Base-by-base conservation (phyloP, 2,113 vertebrate genomes). In the Chinchilla lanigera region DNA sequence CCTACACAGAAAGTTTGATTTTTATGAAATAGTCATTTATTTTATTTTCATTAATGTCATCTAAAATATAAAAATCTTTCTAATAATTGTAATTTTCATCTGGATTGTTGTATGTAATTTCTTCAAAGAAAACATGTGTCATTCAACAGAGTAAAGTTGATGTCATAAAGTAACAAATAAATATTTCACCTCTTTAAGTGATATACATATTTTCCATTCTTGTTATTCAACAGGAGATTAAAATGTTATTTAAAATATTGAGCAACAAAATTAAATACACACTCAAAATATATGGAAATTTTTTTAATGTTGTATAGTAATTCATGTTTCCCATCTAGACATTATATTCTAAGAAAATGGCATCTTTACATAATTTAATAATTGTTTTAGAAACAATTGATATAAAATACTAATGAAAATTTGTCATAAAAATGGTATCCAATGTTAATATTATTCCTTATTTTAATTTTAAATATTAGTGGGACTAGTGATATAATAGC, bases 81-180 rank as follows among this genome's bases (percentile, higher is more conserved):
- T 41, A 77, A 41, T 75, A 3, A 5, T 44, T 28, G 7, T 24
- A 28, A 77, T 77, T 77, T 44, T 28, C 41, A 13, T 77, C 2
- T 47, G 28, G 1, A 77, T 28, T 47, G 44, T 77, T 77, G 24
- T 28, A 77, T 30, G 12, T 44, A 16, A 77, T 47, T 12, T 28
- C 41, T 28, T 47, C n/a, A 44, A 44, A 44, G 12, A 47, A 77
- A 47, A 28, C 13, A 28, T 77, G n/a, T 71, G 7, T 38, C 67
- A 71, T 38, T 16, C 94, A 86, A 95, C 63, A 98, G 95, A 96
- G 94, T 58, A 87, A 85, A 52, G 17, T 95, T 95, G 89, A 83
- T 65, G 93, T 47, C 92, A 89, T 30, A 12, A 97, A 97, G 97
- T 69, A 56, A 97, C 3, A 77, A 90, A 24, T 38, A 38, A 82